Percentiles rank a stretch among this genome's conserved stretches.
Conservation (phyloP, 2,113 vertebrate genomes). For the Nannobrachium achirus region DNA sequence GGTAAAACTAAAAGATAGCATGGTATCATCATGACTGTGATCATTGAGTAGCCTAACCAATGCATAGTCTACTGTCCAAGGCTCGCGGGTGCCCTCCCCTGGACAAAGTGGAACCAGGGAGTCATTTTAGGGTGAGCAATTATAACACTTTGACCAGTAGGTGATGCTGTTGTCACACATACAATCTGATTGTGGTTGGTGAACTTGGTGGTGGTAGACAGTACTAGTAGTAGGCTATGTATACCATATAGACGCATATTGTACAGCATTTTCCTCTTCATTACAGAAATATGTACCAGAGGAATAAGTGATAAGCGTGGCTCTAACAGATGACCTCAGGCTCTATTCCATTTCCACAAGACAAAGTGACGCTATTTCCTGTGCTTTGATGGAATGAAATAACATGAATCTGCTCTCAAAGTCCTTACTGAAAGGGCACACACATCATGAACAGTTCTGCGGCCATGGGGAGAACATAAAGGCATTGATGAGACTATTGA, state of each 20-base stretch:
- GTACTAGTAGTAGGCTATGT: too few species aligned
- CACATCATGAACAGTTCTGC: conserved; percentile 49
- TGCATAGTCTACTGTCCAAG: conserved; percentile 31
- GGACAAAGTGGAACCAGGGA: conserved; percentile 52
- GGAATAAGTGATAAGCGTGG: conserved; percentile 48
- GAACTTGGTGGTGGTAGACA: not conserved
- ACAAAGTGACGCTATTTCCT: conserved; percentile 47
- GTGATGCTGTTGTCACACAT: conserved; percentile 55
- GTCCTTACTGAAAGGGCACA: conserved; percentile 34
- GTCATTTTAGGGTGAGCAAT: not conserved
- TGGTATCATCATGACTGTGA: too few species aligned
- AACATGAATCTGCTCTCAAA: conserved; percentile 45
- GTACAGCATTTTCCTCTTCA: conserved; percentile 23
- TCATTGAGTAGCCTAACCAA: not conserved
- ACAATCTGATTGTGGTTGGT: not conserved
- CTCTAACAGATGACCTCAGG: conserved; percentile 50
- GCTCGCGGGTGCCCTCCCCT: conserved; percentile 75
- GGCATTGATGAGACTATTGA: conserved; percentile 46
- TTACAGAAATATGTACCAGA: conserved; percentile 21
- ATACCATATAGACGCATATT: conserved; percentile 18
- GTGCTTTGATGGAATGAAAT: conserved; percentile 54
- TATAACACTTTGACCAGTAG: conserved; percentile 40
- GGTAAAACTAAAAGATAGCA: too few species aligned
- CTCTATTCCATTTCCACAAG: conserved; percentile 39
- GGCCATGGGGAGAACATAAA: conserved; percentile 41